Base-by-base conservation (phyloP, 2,113 vertebrate genomes). In the Jacana jacana region DNA sequence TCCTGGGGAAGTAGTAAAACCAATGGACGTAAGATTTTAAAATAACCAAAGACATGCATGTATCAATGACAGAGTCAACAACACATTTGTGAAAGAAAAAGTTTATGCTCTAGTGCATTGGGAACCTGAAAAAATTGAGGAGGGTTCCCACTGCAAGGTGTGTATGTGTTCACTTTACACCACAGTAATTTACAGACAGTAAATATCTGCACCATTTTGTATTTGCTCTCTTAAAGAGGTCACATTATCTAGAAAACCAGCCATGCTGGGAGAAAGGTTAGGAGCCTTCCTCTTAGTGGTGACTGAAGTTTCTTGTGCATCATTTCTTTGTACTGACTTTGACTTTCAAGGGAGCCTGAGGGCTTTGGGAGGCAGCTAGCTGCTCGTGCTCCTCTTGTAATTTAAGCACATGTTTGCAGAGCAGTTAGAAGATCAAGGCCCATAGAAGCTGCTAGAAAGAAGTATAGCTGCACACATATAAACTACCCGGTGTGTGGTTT, bases 191-290 rank as follows among this genome's bases (percentile, higher is more conserved):
- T 76, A 46, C 46, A 46, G 46, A 51, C 27, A 28, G 22, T 27
- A 52, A 81, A 10, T 37, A 39, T 10, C 23, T 66, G 27, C 7
- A 40, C 4, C 2, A 25, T 42, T 91, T 55, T 72, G 7, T 33
- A 35, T 81, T 78, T 94, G 4, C 16, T 40, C 8, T 55, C 30
- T 57, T 39, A 33, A 69, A 80, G 52, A 64, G 30, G 3, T 5
- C 8, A 4, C 33, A 24, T 14, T 28, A 22, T 3, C 60, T 42
- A 49, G 58, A 77, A 71, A 54, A 52, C 0, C 10, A 61, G 23
- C 16, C 9, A 3, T 1, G 0, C 4, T 5, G 7, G 31, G 23
- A 80, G 35, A 24, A 70, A 46, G 13, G 4, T 9, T 55, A 35
- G 68, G 8, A 80, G 30, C 27, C 16, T 58, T 78, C 27, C n/a